These are phyloP conservation scores for Clarias gariepinus DNA, from an alignment of 2,113 vertebrate genomes.

Conservation along the genomic window DNA sequence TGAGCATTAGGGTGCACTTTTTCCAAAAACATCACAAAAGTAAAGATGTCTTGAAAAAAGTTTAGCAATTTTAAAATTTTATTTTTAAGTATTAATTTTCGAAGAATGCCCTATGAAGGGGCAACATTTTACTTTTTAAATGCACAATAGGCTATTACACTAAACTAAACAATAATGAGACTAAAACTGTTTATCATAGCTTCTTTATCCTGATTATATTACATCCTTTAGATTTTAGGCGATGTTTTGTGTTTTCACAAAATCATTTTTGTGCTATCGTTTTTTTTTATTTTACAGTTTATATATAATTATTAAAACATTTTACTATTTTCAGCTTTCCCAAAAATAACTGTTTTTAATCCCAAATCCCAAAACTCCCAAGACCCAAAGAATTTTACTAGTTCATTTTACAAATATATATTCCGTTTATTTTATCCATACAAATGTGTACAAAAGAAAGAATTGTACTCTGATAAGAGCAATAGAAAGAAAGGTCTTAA, in stretches of 20 bases:
- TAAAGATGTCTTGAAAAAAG: no score
- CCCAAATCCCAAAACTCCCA: not conserved
- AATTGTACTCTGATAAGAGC: conserved; percentile 60
- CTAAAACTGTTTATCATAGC: no score
- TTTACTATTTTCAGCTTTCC: not conserved
- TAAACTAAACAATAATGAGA: no score
- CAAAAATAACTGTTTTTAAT: not conserved
- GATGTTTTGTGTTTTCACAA: not conserved
- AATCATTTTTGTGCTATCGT: no score
- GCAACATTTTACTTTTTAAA: not conserved
- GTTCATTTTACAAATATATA: conserved; percentile 67
- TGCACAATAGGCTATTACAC: not conserved
- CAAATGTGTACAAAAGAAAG: conserved; percentile 55
- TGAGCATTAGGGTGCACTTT: no score
- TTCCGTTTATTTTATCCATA: conserved; percentile 65
- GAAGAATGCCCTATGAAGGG: no score
- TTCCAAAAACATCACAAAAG: no score
- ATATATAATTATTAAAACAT: not conserved
- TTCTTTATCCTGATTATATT: not conserved
- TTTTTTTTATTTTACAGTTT: not conserved
- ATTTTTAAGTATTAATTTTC: not conserved
- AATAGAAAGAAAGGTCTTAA: conserved; percentile 63
- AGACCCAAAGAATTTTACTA: not conserved
- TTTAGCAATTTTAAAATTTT: not conserved
- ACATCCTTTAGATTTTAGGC: not conserved